phyloP scores from a whole-genome alignment of 92 coral and sea anemone species.

The Actinostola sp. region DNA sequence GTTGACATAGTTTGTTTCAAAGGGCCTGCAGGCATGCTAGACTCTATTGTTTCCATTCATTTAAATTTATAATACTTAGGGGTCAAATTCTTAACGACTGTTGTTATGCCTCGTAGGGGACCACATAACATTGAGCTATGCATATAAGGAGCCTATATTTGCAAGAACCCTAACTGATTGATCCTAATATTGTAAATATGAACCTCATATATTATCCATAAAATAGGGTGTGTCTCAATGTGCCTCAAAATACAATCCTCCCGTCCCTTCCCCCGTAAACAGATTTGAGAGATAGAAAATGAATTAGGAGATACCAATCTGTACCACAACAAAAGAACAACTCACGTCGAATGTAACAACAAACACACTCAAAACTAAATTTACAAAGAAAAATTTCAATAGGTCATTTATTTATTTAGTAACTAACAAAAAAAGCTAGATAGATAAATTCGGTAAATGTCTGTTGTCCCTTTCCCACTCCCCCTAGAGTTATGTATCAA shows the following conservation, averaged over 20 bases:
- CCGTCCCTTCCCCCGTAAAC: too few relatives aligned
- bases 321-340: constrained; percentile 1
- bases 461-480: background rate
- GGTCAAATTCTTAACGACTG: constrained; percentile 11
- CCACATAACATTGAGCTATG: background rate
- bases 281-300: too few relatives aligned
- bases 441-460: too few relatives aligned
- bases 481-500: too few relatives aligned
- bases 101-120: constrained; percentile 22
- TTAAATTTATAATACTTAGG: constrained; percentile 5
- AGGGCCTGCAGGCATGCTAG: background rate
- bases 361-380: too few relatives aligned
- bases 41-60: background rate
- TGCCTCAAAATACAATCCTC: too few relatives aligned
- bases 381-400: too few relatives aligned
- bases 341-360: background rate
- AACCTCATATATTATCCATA: too few relatives aligned
- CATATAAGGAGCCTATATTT: background rate
- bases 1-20: background rate
- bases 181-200: too few relatives aligned
- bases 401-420: too few relatives aligned
- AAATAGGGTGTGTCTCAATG: background rate
- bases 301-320: background rate
- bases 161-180: background rate
- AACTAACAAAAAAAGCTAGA: too few relatives aligned